These are phyloP conservation scores for Thereva unica DNA, from an alignment of 2,888 invertebrate genomes.

Conservation along the genomic window DNA sequence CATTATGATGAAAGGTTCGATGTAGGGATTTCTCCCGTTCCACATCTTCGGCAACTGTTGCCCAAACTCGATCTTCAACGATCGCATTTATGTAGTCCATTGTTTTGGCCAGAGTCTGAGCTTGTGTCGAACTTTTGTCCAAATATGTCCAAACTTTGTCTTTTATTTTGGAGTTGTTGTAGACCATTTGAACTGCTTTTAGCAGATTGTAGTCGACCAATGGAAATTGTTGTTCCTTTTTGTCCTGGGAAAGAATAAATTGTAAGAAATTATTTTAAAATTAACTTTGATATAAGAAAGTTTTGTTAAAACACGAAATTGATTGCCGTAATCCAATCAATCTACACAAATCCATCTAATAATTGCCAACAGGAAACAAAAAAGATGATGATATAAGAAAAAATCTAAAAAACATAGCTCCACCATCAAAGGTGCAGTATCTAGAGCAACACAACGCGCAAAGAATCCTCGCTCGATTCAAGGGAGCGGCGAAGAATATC, in stretches of 20 bases:
- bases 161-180: constrained; percentile 2
- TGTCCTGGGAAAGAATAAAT: not conserved
- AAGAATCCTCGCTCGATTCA: too few species aligned
- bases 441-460: too few species aligned
- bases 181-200: constrained; percentile 6
- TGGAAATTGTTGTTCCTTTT: not conserved
- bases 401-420: too few species aligned
- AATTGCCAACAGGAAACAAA: too few species aligned
- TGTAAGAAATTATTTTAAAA: too few species aligned
- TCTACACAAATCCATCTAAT: too few species aligned
- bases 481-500: too few species aligned
- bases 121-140: not conserved
- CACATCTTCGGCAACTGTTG: not conserved
- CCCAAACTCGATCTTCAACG: not conserved
- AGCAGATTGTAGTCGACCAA: constrained; percentile 11
- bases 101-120: not conserved
- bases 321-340: too few species aligned
- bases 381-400: too few species aligned
- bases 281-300: too few species aligned
- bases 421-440: too few species aligned
- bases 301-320: too few species aligned
- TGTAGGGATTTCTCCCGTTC: not conserved
- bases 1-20: not conserved
- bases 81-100: not conserved
- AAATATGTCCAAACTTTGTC: not conserved